These are phyloP conservation scores for Sylvilagus floridanus DNA, from an alignment of 2,797 vertebrate genomes.

Conservation along the genomic window DNA sequence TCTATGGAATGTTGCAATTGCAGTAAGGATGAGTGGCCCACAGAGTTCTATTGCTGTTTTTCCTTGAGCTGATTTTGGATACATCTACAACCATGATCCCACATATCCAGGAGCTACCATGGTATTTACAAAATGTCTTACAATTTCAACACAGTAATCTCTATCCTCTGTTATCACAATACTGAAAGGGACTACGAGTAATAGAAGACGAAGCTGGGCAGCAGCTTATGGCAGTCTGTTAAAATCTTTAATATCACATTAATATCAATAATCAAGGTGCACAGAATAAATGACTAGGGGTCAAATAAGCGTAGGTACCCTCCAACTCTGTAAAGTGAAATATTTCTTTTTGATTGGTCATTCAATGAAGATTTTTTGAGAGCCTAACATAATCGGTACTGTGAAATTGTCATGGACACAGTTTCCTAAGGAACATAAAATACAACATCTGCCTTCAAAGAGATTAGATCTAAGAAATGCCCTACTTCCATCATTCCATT, in stretches of 20 bases:
- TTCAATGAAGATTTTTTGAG: background rate
- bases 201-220: background rate
- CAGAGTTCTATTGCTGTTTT: background rate
- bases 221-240: background rate
- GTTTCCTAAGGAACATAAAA: background rate
- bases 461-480: background rate
- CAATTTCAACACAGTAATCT: background rate
- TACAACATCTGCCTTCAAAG: background rate
- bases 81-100: background rate
- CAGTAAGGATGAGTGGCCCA: background rate
- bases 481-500: background rate
- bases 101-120: background rate
- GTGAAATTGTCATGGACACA: background rate
- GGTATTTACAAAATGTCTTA: background rate
- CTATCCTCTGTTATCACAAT: background rate
- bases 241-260: background rate
- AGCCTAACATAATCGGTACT: background rate
- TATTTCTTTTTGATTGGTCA: background rate
- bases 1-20: background rate
- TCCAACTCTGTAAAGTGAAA: constrained; percentile 21
- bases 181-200: background rate
- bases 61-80: constrained; percentile 15
- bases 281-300: background rate
- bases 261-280: background rate
- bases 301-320: background rate